Base-by-base conservation (phyloP, 1,140 invertebrate genomes). In the fruit fly (Drosophila melanogaster) region DNA sequence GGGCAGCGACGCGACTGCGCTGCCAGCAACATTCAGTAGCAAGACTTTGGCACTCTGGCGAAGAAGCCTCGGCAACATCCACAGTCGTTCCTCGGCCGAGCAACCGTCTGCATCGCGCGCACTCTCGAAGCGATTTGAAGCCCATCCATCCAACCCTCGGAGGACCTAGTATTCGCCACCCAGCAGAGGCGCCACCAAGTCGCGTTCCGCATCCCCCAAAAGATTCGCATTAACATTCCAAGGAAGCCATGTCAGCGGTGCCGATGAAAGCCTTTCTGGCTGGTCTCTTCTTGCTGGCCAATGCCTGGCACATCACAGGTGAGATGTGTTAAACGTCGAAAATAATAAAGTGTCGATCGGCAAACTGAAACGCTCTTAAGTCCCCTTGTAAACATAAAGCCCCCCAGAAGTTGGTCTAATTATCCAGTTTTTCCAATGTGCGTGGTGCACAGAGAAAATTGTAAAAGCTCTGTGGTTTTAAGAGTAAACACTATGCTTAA, bases 41-140 rank as follows among this genome's bases (percentile, higher is more conserved):
- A 64, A 44, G 50, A 19, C 59, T 40, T 30, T 67, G 60, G 54
- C 79, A 66, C 24, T 62, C 65, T 75, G 53, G 74, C 81, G 65
- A 66, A 72, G 77, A 61, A 84, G 84, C 77, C 80, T 84, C 67
- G 75, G 55, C 47, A 47, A 49, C 61, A 33, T 40, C 61, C 84
- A 89, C 84, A 89, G 84, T 89, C 80, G 77, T 77, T 75, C 54
- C 51, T 78, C 62, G 77, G 58, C 76, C 84, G 84, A 90, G 80
- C 79, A 84, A 49, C 49, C 64, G 84, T 89, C 64, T 80, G 85
- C 84, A 89, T 85, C 84, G 84, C 84, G 84, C 85, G 69, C 77
- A 79, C 72, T 69, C 77, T 59, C 51, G 64, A 59, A 56, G 44
- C 19, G 37, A 38, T 49, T 57, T 69, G n/a, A 33, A 44, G 15